Evolutionary conservation across 2,888 invertebrate genomes (phyloP), one percentile per base, ranked within the genome.

Genomic region (Pherbina coryleti): DNA sequence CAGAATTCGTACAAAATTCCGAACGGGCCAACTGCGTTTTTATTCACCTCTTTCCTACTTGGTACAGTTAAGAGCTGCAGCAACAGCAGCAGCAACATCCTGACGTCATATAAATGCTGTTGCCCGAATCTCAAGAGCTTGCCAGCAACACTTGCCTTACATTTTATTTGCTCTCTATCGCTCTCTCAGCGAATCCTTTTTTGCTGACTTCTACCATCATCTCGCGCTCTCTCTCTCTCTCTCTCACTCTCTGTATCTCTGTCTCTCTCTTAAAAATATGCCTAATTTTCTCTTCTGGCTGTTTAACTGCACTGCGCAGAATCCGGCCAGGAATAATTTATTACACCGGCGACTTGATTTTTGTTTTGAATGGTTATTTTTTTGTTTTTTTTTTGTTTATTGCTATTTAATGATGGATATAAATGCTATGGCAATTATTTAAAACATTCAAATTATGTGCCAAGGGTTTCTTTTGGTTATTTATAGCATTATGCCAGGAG

Each of bases 261-360:
- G 3, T n/a, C 3, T 3, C 64, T 62, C 64, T 73, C 28, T 60
- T 22, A 44, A n/a, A n/a, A n/a, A n/a, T n/a, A 22, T 14, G 17
- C 25, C 11, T 14, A 11, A 22, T 22, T 25, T 14, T 34, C 62
- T 60, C 74, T 77, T 73, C 67, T 66, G 31, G 51, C 57, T 22
- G 49, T 19, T 11, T 8, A 22, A 31, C 11, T 9, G 2, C 19
- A 37, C 9, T 25, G 80, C 81, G 82, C 80, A 76, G 75, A 81
- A 70, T 78, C 37, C 75, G 55, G 73, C 75, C 77, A 77, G 55
- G 70, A 78, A 82, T 82, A 82, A 82, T 83, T 83, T 83, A 83
- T 83, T 79, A 82, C 79, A 83, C 83, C 83, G 82, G 83, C 82
- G 81, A 82, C 78, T 81, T 66, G 64, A 64, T 64, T 62, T 49